Percentiles rank a stretch among this genome's conserved stretches.
These are phyloP conservation scores for Nettapus auritus DNA, from an alignment of 2,113 vertebrate genomes.

Conservation along the genomic window DNA sequence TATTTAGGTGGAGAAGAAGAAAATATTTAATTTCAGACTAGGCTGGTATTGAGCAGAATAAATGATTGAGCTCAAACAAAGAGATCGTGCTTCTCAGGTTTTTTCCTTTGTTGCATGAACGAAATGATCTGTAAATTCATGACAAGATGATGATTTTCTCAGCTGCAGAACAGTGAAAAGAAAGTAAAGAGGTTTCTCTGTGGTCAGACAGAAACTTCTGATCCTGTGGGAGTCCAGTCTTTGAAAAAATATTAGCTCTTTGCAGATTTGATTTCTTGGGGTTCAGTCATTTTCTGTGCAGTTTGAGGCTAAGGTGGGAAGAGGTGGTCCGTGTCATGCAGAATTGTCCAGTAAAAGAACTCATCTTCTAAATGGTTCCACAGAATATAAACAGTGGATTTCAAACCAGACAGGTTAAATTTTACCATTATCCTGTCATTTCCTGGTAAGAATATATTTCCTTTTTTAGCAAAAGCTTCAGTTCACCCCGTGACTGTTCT, in stretches of 20 bases:
- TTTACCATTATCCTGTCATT: background rate
- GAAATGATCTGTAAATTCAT: background rate
- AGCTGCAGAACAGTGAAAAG: background rate
- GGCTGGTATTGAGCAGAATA: conserved; percentile 18
- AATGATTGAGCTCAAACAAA: conserved; percentile 47
- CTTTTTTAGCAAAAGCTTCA: background rate
- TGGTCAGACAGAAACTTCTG: background rate
- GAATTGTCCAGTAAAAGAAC: background rate
- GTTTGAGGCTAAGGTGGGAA: background rate
- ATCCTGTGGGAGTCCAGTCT: background rate
- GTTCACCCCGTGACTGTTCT: background rate
- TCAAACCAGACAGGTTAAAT: background rate
- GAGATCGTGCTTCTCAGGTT: background rate
- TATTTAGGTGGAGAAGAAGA: conserved; percentile 41
- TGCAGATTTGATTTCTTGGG: background rate
- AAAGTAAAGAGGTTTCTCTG: background rate
- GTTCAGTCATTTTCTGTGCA: background rate
- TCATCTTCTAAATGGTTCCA: background rate
- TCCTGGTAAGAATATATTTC: background rate
- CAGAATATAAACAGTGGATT: background rate
- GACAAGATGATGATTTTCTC: conserved; percentile 10
- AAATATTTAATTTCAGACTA: conserved; percentile 50
- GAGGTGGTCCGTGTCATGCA: background rate
- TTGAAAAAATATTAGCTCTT: background rate
- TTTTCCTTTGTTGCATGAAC: background rate